Conservation (phyloP, 1,140 invertebrate genomes). For the Polypedilum pembai region DNA sequence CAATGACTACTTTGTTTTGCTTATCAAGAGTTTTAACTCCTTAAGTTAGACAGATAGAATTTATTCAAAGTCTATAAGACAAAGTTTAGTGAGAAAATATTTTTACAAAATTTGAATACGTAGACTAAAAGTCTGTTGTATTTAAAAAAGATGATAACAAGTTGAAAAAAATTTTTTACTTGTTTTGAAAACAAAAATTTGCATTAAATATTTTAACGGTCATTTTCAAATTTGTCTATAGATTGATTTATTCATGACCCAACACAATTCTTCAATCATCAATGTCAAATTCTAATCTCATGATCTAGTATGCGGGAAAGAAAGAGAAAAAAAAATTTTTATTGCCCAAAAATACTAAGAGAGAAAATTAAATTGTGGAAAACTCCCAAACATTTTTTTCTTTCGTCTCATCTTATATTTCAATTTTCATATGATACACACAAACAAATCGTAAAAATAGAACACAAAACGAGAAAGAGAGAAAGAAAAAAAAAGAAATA, state of each 20-base stretch:
- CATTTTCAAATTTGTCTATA: no score
- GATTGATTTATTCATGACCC: slow-evolving; percentile 8
- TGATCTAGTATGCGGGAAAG: neutral
- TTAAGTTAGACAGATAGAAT: no score
- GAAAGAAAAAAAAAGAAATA: neutral
- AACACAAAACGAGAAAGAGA: slow-evolving; percentile 3
- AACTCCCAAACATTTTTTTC: neutral
- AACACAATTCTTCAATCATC: neutral
- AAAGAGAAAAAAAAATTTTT: neutral
- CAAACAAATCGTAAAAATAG: slow-evolving; percentile 18
- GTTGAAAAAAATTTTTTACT: no score
- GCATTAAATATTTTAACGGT: no score
- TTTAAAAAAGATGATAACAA: no score
- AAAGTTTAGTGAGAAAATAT: no score
- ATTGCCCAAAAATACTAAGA: neutral
- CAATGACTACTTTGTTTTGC: no score
- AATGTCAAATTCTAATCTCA: slow-evolving; percentile 15
- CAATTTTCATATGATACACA: slow-evolving; percentile 15
- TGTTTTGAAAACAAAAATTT: no score
- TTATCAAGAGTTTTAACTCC: no score
- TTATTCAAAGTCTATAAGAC: no score
- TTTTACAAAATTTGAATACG: no score
- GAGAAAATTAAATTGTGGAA: slow-evolving; percentile 10
- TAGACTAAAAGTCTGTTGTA: no score
- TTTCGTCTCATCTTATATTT: slow-evolving; percentile 8